A percentile compares a stretch with the other conserved stretches of the same genome.
Conservation (phyloP, 2,888 invertebrate genomes). For the Acleris literana region DNA sequence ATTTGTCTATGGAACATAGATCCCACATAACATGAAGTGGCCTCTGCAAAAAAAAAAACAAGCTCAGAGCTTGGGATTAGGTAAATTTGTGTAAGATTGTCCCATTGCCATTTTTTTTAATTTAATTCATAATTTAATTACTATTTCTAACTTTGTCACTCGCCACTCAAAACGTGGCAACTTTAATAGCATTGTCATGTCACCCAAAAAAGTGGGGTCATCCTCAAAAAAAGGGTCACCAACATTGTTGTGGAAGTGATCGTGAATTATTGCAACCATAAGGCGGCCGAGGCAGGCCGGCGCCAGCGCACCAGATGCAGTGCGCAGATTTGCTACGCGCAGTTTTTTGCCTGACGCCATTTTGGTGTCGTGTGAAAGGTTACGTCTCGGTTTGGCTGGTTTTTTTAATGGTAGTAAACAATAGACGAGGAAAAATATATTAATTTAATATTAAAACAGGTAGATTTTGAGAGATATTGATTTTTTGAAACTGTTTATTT, state of each 20-base stretch:
- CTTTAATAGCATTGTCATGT: slow-evolving; percentile 22
- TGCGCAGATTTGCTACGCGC: slow-evolving; percentile 2
- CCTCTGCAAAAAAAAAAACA: too few relatives aligned
- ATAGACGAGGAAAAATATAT: too few relatives aligned
- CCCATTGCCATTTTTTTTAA: too few relatives aligned
- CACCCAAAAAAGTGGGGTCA: slow-evolving; percentile 23
- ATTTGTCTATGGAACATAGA: too few relatives aligned
- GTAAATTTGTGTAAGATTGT: too few relatives aligned
- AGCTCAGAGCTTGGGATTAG: too few relatives aligned
- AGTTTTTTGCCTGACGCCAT: slow-evolving; percentile 7
- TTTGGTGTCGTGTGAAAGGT: slow-evolving; percentile 16
- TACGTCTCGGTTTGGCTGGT: background rate
- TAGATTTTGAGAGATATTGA: too few relatives aligned
- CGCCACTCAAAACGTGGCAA: background rate
- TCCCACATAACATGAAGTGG: too few relatives aligned
- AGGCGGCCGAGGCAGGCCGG: slow-evolving; percentile 24
- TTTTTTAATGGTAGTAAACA: background rate
- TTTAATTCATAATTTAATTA: too few relatives aligned
- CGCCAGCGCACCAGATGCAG: slow-evolving; percentile 26
- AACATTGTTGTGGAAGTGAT: slow-evolving; percentile 17
- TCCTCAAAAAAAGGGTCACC: slow-evolving; percentile 15
- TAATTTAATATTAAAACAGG: too few relatives aligned
- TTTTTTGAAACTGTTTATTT: too few relatives aligned
- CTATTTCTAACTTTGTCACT: background rate
- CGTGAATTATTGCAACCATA: slow-evolving; percentile 35